Evolutionary conservation across 92 coral and sea anemone species (phyloP).

Genomic region (Siderastrea radians): DNA sequence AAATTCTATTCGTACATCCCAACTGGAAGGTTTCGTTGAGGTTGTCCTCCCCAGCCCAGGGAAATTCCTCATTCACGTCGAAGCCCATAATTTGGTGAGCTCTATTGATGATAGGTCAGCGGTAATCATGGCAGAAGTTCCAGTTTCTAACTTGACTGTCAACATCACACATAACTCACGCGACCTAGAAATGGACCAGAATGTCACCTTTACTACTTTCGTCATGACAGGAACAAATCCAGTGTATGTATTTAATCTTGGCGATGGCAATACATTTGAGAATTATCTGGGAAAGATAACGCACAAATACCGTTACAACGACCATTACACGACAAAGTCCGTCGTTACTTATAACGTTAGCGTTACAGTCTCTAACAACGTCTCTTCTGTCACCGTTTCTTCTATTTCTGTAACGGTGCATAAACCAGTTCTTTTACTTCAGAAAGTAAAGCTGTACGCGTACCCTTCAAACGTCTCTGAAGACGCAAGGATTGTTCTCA

Average conservation of each 20-base stretch:
- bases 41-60: constrained; percentile 9
- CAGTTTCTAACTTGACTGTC: constrained; percentile 24
- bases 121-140: constrained; percentile 22
- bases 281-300: not conserved
- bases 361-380: constrained; percentile 49
- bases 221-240: constrained; percentile 23
- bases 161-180: constrained; percentile 11
- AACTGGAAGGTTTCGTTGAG: not conserved
- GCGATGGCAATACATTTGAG: constrained; percentile 25
- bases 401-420: constrained; percentile 27
- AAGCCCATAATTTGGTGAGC: constrained; percentile 40
- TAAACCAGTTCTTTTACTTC: constrained; percentile 61
- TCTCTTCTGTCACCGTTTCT: constrained; percentile 3
- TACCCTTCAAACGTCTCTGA: constrained; percentile 54
- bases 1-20: not conserved
- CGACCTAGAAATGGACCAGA: constrained; percentile 41
- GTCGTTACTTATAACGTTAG: not conserved
- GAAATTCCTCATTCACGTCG: not conserved
- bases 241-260: constrained; percentile 38
- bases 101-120: constrained; percentile 12
- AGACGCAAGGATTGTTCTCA: constrained; percentile 19
- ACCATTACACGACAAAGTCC: not conserved
- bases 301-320: constrained; percentile 23
- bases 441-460: constrained; percentile 19
- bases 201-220: constrained; percentile 5